phyloP scores from a whole-genome alignment of 1,140 invertebrate genomes.

The Macrosteles quadrilineatus region DNA sequence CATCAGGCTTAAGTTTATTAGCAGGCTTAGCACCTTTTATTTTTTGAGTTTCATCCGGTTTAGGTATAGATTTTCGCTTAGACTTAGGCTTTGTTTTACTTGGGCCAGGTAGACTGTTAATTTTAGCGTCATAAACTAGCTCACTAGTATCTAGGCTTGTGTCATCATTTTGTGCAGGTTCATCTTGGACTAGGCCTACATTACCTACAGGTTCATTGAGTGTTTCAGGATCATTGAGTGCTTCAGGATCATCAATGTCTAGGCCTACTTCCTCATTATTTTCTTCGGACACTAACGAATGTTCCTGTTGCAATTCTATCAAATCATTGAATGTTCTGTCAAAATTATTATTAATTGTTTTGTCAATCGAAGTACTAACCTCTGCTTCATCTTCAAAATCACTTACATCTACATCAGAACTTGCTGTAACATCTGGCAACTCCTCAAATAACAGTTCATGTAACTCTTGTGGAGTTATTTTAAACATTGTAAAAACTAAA shows the following conservation, averaged over 20 bases:
- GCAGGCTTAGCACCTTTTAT: neutral
- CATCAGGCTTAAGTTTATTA: constrained; percentile 1
- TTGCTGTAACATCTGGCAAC: neutral
- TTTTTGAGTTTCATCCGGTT: neutral
- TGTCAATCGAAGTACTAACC: neutral
- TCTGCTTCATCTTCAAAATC: constrained; percentile 2
- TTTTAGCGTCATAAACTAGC: neutral
- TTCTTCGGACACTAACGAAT: neutral
- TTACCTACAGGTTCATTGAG: constrained; percentile 1
- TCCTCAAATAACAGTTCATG: neutral
- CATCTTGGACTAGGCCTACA: too few relatives aligned
- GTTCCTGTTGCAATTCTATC: neutral
- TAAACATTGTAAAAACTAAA: constrained; percentile 2
- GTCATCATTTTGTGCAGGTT: neutral
- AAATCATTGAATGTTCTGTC: neutral
- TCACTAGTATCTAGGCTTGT: neutral
- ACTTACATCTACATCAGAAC: neutral
- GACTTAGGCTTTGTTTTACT: neutral
- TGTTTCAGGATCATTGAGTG: neutral
- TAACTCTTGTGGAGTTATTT: neutral
- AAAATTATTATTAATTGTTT: constrained; percentile 3
- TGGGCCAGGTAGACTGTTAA: neutral
- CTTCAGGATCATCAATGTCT: neutral
- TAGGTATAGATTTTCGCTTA: neutral
- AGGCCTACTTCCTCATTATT: neutral